Percentiles rank a stretch among this genome's conserved stretches.
phyloP scores from a whole-genome alignment of 2,113 vertebrate genomes.

The Sterrhoptilus dennistouni region DNA sequence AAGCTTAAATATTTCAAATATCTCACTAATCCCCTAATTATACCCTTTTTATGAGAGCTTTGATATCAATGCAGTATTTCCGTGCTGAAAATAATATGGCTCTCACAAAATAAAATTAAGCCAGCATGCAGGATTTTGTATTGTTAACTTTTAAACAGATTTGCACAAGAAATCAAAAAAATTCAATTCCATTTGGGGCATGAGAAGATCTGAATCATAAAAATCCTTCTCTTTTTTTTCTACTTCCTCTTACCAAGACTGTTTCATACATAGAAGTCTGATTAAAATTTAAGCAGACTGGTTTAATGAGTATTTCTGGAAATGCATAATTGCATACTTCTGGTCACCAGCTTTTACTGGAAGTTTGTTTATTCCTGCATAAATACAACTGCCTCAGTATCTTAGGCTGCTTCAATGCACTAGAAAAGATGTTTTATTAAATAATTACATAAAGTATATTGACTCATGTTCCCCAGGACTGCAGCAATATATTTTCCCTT shows the following conservation, averaged over 20 bases:
- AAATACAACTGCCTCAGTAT: constrained; percentile 57
- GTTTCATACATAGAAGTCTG: constrained; percentile 9
- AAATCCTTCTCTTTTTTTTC: background rate
- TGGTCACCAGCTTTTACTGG: constrained; percentile 65
- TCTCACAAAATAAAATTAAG: background rate
- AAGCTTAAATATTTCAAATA: background rate
- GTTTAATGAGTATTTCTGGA: constrained; percentile 62
- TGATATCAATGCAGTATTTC: background rate
- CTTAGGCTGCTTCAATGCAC: constrained; percentile 30
- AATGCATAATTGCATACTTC: constrained; percentile 52
- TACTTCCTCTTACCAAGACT: background rate
- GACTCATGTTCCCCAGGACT: background rate
- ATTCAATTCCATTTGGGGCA: background rate
- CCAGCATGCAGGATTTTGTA: background rate
- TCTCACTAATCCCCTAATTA: background rate
- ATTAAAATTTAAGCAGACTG: constrained; percentile 65
- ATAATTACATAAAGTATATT: constrained; percentile 15
- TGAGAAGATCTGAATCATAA: background rate
- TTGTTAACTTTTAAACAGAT: background rate
- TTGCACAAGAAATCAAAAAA: background rate
- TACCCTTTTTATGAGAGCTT: background rate
- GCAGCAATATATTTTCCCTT: constrained; percentile 18
- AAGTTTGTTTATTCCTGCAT: constrained; percentile 63
- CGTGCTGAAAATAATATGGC: background rate
- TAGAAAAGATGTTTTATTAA: constrained; percentile 25